Evolutionary conservation across 2,113 vertebrate species (phyloP).

Genomic region (Scartelaos histophorus): DNA sequence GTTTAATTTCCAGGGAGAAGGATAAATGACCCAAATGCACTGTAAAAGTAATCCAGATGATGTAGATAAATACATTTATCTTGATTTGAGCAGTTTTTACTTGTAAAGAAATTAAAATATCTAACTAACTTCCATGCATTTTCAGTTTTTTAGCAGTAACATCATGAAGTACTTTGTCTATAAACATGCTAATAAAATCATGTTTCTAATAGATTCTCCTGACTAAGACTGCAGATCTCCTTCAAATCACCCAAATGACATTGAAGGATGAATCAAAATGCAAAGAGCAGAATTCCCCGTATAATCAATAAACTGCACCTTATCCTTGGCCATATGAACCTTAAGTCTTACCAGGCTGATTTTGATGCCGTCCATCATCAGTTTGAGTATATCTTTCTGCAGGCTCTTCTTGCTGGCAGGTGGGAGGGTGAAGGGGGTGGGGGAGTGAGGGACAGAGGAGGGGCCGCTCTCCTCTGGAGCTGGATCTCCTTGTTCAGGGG

Average conservation of each 20-base stretch:
- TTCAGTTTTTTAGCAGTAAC: too few species aligned
- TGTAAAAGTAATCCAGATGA: too few species aligned
- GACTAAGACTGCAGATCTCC: too few species aligned
- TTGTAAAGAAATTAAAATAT: too few species aligned
- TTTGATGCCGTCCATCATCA: slow-evolving; percentile 90
- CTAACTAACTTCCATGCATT: too few species aligned
- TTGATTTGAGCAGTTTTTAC: too few species aligned
- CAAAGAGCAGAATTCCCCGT: not conserved
- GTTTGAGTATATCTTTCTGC: slow-evolving; percentile 87
- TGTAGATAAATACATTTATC: too few species aligned
- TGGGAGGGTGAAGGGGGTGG: slow-evolving; percentile 74
- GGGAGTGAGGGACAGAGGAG: slow-evolving; percentile 71
- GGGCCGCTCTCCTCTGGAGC: slow-evolving; percentile 76
- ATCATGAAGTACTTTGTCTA: not conserved
- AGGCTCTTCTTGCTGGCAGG: slow-evolving; percentile 82
- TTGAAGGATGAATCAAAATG: not conserved
- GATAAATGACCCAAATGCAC: too few species aligned
- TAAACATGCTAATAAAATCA: not conserved
- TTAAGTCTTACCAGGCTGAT: slow-evolving; percentile 76
- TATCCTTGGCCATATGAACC: not conserved
- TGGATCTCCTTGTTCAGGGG: slow-evolving; percentile 74
- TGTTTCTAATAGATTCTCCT: too few species aligned
- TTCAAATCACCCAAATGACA: not conserved
- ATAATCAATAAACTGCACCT: not conserved
- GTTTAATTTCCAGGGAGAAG: too few species aligned